Evolutionary conservation across 2,888 invertebrate species (phyloP).

Genomic region (Linyphia triangularis): DNA sequence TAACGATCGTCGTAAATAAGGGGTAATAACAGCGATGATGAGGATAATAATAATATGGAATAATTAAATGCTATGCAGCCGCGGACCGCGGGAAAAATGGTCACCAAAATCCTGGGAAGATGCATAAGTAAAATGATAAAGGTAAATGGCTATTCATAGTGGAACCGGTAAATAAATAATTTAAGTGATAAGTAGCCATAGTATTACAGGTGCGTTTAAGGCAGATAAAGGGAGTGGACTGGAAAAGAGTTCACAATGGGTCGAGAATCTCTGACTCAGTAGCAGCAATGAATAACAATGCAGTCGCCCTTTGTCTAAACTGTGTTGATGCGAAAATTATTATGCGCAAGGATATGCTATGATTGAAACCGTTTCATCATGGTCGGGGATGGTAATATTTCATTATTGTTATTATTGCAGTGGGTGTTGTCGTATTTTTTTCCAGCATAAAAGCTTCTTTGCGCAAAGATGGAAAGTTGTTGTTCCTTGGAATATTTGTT

Average conservation of each 20-base stretch:
- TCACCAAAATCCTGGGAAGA: neutral
- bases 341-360: constrained; percentile 11
- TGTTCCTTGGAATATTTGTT: too few species aligned
- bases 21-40: neutral
- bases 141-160: too few species aligned
- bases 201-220: constrained; percentile 49
- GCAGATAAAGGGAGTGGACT: neutral
- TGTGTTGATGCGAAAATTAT: constrained; percentile 68
- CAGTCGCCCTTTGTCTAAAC: constrained; percentile 49
- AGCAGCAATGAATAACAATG: constrained; percentile 10
- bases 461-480: too few species aligned
- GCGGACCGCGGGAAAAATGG: neutral
- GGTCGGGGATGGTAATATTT: constrained; percentile 1
- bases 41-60: constrained; percentile 13
- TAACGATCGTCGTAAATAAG: neutral
- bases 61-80: neutral
- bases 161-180: constrained; percentile 31
- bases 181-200: constrained; percentile 53
- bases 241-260: constrained; percentile 3
- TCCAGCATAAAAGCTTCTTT: too few species aligned
- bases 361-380: constrained; percentile 51
- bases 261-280: constrained; percentile 16
- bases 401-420: too few species aligned
- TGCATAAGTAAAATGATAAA: neutral
- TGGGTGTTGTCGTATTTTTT: too few species aligned